These are phyloP conservation scores for Mythimna ferrago DNA, from an alignment of 2,888 invertebrate genomes.

Conservation along the genomic window DNA sequence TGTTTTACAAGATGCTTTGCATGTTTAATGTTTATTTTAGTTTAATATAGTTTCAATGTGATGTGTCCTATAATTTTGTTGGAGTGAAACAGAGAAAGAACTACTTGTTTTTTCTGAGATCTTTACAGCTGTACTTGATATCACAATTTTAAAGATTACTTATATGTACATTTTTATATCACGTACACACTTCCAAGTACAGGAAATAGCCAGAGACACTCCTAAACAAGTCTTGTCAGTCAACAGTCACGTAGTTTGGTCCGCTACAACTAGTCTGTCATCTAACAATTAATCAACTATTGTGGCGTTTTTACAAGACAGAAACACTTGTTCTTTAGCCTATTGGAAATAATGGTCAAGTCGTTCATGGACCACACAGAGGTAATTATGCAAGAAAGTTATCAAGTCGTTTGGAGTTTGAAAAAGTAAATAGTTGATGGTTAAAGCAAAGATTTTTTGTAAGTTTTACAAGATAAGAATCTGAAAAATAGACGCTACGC, in stretches of 20 bases:
- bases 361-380: constrained; percentile 30
- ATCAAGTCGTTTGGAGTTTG: constrained; percentile 23
- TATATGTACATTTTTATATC: constrained; percentile 24
- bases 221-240: constrained; percentile 53
- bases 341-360: constrained; percentile 31
- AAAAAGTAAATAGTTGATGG: neutral
- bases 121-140: neutral
- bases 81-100: neutral
- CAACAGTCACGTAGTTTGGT: constrained; percentile 41
- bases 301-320: constrained; percentile 53
- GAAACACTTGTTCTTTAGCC: constrained; percentile 58
- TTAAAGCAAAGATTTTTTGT: neutral
- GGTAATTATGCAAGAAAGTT: constrained; percentile 36
- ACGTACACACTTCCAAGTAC: constrained; percentile 35
- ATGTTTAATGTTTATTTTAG: neutral
- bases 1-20: neutral
- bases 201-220: constrained; percentile 34
- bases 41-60: neutral
- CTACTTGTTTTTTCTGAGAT: neutral
- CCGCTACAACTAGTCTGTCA: constrained; percentile 41
- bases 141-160: constrained; percentile 24
- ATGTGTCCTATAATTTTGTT: too few relatives aligned
- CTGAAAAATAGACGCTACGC: neutral
- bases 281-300: constrained; percentile 59
- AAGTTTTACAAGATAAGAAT: neutral